Evolutionary conservation across 2,888 invertebrate genomes (phyloP), one percentile per base, ranked within the genome.

Genomic region (Hemaris fuciformis): DNA sequence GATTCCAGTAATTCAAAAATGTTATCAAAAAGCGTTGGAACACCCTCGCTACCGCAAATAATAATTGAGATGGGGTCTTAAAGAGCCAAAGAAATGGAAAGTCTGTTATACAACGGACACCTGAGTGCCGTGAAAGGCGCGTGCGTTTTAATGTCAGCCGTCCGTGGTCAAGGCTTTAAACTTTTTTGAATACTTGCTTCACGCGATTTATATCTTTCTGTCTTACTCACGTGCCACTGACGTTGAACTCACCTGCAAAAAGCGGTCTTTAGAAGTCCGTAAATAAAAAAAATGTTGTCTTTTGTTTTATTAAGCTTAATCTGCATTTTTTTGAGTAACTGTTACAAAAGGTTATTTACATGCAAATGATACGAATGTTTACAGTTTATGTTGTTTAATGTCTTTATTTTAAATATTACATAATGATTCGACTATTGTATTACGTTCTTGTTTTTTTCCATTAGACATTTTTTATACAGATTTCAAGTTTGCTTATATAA

Each of bases 61-160:
- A 58, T 63, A 70, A 68, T 53, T 60, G 63, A 68, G 71, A 75
- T 73, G 74, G 71, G 64, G 76, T 64, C 67, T 77, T 71, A 73
- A 69, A 66, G 61, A 65, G 62, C 68, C 70, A 80, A 88, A 88
- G 88, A 88, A 91, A 90, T 88, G 90, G 91, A 91, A 91, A 92
- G 91, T 90, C 73, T 79, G 89, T 90, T 91, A 91, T 91, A 89
- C 89, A 91, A 91, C 88, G 80, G 69, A 79, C 86, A 91, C 89
- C 84, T 89, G 88, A 89, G 80, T 77, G 82, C 83, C 87, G 91
- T 91, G 91, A 92, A 92, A 92, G 92, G 91, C 87, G 77, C 77
- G 77, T 80, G 73, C 66, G 72, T 75, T 76, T 82, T 91, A 90
- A 91, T 91, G 91, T 90, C 91, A 90, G 88, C 78, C 76, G 75